Evolutionary conservation across 2,888 invertebrate genomes (phyloP), one percentile per base, ranked within the genome.

Genomic region (Apotomis capreana): DNA sequence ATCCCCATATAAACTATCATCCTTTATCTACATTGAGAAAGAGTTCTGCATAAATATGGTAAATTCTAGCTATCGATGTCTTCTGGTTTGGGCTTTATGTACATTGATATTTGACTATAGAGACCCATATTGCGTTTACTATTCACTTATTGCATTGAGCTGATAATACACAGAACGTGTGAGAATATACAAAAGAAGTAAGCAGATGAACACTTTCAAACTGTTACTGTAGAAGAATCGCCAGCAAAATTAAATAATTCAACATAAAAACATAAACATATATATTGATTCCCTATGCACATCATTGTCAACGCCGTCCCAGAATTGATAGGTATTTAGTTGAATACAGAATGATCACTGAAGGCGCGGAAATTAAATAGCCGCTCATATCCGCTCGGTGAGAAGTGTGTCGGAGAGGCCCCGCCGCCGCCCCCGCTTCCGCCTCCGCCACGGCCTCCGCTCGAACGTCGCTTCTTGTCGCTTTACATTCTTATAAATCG

Each of bases 311-410:
- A 67, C 37, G 26, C 12, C 5, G 76, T 77, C 78, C 78, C 80
- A 80, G 80, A 78, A 81, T 82, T 84, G 83, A 83, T 84, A 84
- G 79, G 78, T 82, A 49, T 49, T 44, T 60, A 83, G 83, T 84
- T 85, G 84, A 87, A 87, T 87, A 82, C 84, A 85, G 85, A 87
- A 85, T 84, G 86, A 88, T 89, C 87, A 89, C 86, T 88, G 88
- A 87, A 88, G 85, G 87, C 84, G 78, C 90, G 92, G 92, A 92
- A 92, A 92, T 92, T 91, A 90, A 91, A 92, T 91, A 89, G 89
- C 90, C 88, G 87, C 87, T 87, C 86, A 90, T 89, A 90, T 91
- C 92, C 91, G 91, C 81, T 76, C 75, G 75, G 78, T 84, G 85
- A 64, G 54, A 84, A 87, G 85, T 83, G 85, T 83, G 83, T 81